Conservation (phyloP, 2,797 vertebrate species). For the Paguma larvata region DNA sequence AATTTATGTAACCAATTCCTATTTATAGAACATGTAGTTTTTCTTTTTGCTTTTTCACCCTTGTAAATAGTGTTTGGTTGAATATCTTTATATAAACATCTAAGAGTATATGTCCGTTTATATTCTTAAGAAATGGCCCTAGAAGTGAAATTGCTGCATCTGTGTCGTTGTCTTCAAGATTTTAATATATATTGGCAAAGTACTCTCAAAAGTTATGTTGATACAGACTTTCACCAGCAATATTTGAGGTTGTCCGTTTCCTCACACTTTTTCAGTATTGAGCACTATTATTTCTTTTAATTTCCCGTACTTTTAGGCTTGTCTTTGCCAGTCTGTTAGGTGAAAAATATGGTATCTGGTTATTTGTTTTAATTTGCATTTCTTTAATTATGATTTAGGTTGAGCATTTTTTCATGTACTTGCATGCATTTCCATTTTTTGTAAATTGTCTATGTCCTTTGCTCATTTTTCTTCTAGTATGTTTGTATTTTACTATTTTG, state of each 20-base stretch:
- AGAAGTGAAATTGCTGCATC: background rate
- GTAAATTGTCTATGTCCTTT: background rate
- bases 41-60: background rate
- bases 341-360: background rate
- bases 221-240: background rate
- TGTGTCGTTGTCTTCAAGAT: background rate
- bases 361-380: slow-evolving; percentile 32
- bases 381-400: background rate
- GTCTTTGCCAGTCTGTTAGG: background rate
- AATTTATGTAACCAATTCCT: background rate
- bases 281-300: background rate
- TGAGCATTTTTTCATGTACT: slow-evolving; percentile 10
- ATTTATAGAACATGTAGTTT: background rate
- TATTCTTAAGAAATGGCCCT: background rate
- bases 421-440: background rate
- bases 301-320: slow-evolving; percentile 28
- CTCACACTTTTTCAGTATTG: background rate
- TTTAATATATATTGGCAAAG: background rate
- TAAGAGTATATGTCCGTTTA: background rate
- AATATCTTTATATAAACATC: slow-evolving; percentile 30
- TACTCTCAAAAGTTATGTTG: background rate
- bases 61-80: background rate
- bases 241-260: background rate
- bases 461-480: slow-evolving; percentile 20
- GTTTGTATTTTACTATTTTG: slow-evolving; percentile 19